Evolutionary conservation across 2,797 vertebrate genomes (phyloP).

Genomic region (Anguilla marmorata): DNA sequence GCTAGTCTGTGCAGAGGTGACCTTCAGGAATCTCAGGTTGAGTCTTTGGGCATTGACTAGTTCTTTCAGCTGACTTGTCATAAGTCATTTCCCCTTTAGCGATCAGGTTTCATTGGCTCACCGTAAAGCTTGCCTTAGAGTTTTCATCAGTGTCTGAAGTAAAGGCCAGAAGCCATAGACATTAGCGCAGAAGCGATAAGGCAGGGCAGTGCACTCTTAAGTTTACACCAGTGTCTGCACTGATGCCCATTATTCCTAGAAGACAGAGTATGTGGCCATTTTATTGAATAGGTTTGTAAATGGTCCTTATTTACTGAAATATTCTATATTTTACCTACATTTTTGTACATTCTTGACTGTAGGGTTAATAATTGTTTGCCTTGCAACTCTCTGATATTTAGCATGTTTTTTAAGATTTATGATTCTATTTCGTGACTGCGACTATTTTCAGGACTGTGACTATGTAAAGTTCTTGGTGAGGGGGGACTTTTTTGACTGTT

Average conservation of each 20-base stretch:
- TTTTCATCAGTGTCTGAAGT: neutral
- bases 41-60: neutral
- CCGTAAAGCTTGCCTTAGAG: neutral
- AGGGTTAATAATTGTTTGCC: neutral
- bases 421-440: neutral
- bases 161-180: neutral
- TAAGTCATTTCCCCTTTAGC: neutral
- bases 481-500: neutral
- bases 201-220: neutral
- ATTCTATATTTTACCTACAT: neutral
- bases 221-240: neutral
- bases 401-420: too few relatives aligned
- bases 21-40: neutral
- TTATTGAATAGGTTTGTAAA: neutral
- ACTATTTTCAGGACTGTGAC: neutral
- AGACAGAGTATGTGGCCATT: neutral
- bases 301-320: neutral
- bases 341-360: neutral
- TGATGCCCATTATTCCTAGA: neutral
- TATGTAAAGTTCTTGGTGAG: neutral
- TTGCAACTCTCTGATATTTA: neutral
- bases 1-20: neutral
- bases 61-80: neutral
- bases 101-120: conserved; percentile 2
- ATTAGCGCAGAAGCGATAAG: neutral